phyloP scores from a whole-genome alignment of 2,113 vertebrate genomes.

The Mohoua ochrocephala region DNA sequence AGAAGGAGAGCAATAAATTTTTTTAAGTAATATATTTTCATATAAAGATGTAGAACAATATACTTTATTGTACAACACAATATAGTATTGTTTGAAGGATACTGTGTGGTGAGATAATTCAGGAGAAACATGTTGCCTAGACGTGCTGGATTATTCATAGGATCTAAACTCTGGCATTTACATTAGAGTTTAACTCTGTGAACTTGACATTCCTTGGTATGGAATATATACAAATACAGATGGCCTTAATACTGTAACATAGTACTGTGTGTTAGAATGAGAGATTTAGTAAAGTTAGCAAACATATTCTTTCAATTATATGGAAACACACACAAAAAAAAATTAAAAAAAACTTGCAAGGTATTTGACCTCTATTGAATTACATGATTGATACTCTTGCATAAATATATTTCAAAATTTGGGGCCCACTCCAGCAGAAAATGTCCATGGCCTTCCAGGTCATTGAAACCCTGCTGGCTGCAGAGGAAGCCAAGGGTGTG shows the following conservation, averaged over 20 bases:
- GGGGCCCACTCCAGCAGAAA: neutral
- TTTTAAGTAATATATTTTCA: neutral
- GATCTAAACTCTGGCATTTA: neutral
- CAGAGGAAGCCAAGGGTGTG: neutral
- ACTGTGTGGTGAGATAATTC: neutral
- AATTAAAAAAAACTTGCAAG: neutral
- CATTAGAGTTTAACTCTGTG: neutral
- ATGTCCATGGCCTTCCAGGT: neutral
- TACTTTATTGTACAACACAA: neutral
- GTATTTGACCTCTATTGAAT: conserved; percentile 32
- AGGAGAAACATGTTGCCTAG: neutral
- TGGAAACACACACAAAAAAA: neutral
- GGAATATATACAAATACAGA: conserved; percentile 7
- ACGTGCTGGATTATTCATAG: neutral
- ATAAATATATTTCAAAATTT: conserved; percentile 30
- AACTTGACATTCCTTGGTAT: neutral
- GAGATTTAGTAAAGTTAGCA: conserved; percentile 30
- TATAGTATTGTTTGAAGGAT: neutral
- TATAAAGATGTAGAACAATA: neutral
- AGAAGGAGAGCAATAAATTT: neutral
- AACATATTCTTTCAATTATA: conserved; percentile 52
- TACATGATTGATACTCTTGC: conserved; percentile 33
- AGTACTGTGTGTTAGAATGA: neutral
- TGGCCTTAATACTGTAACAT: conserved; percentile 34
- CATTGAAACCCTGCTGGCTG: neutral